A percentile compares a stretch with the other conserved stretches of the same genome.
These are phyloP conservation scores for Nycticorax nycticorax DNA, from an alignment of 2,113 vertebrate species.

Conservation along the genomic window DNA sequence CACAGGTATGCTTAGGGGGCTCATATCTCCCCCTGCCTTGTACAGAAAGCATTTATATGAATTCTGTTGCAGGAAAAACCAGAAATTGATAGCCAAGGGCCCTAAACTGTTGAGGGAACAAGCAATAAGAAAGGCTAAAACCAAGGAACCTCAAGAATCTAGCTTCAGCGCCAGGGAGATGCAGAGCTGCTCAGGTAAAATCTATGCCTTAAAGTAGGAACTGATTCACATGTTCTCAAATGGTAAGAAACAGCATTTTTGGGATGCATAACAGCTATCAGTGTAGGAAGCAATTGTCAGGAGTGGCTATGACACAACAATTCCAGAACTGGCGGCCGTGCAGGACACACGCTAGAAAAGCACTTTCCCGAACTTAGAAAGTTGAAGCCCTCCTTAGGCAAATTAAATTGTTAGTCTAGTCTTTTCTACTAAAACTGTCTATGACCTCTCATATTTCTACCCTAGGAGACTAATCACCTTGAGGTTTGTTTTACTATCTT, in stretches of 20 bases:
- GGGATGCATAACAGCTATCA: not conserved
- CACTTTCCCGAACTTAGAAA: fast-evolving
- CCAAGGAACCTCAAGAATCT: not conserved
- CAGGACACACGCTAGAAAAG: not conserved
- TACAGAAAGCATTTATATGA: not conserved
- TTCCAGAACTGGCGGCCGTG: not conserved
- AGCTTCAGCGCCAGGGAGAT: not conserved
- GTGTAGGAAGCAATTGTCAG: not conserved
- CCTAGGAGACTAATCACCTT: not conserved
- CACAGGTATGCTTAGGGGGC: not conserved
- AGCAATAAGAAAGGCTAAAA: not conserved
- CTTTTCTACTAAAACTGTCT: not conserved
- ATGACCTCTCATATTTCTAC: not conserved
- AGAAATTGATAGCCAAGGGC: not conserved
- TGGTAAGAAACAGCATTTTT: not conserved
- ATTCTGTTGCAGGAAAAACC: not conserved
- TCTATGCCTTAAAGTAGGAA: not conserved
- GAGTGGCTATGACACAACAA: not conserved
- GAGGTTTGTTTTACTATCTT: not conserved
- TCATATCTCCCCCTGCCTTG: not conserved
- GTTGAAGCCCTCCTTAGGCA: not conserved
- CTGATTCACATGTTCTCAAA: not conserved
- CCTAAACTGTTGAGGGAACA: not conserved
- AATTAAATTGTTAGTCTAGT: not conserved
- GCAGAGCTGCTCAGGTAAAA: not conserved